A percentile compares a stretch with the other conserved stretches of the same genome.
phyloP scores from a whole-genome alignment of 2,797 vertebrate species.

The Acanthurus tractus region DNA sequence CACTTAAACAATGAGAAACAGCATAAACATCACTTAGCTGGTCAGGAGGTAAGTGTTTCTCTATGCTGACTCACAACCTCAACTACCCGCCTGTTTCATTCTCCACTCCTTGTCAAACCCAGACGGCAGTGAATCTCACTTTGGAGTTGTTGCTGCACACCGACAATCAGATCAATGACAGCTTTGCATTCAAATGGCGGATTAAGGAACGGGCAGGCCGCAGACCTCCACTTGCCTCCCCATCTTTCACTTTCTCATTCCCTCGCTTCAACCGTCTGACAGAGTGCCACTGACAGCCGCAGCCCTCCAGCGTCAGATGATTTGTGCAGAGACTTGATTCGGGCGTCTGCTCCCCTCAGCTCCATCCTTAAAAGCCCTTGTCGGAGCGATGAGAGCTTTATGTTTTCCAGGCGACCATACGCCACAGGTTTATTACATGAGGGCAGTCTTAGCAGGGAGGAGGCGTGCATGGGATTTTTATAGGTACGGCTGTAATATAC shows the following conservation, averaged over 20 bases:
- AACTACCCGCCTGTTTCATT: conserved; percentile 9
- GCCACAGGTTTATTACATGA: conserved; percentile 54
- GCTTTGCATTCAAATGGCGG: conserved; percentile 69
- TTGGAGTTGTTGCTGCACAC: conserved; percentile 20
- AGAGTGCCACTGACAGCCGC: conserved; percentile 49
- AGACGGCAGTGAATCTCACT: conserved; percentile 52
- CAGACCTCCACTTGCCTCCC: conserved; percentile 25
- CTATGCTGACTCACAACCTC: conserved; percentile 6
- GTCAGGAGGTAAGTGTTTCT: background rate
- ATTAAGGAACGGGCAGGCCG: conserved; percentile 58
- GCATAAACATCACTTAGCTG: conserved; percentile 7
- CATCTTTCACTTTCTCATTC: conserved; percentile 65
- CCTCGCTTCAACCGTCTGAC: conserved; percentile 36
- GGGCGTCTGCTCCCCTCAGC: conserved; percentile 41
- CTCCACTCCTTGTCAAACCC: conserved; percentile 2
- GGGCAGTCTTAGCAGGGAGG: conserved; percentile 31
- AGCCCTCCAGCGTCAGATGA: conserved; percentile 65
- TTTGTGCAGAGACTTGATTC: conserved; percentile 66
- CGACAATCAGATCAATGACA: conserved; percentile 65
- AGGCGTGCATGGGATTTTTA: conserved; percentile 45
- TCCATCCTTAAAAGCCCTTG: conserved; percentile 56
- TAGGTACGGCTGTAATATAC: conserved; percentile 35
- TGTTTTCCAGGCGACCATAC: conserved; percentile 55
- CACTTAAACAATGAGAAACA: conserved; percentile 6
- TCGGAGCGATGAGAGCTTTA: conserved; percentile 64